phyloP scores from a whole-genome alignment of 2,113 vertebrate species.

The Prionailurus bengalensis region DNA sequence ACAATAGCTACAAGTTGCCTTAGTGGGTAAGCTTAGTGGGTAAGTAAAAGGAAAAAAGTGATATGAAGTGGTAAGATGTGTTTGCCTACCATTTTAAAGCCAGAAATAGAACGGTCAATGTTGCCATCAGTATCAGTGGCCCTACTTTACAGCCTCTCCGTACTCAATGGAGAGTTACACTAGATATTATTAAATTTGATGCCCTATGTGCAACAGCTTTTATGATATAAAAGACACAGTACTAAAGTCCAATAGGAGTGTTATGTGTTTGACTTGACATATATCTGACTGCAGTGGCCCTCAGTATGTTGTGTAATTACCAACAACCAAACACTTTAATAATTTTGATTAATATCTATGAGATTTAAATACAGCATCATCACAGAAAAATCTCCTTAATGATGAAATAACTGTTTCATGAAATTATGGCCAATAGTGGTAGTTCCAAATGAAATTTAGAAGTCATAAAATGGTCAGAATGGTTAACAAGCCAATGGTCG shows the following conservation, averaged over 20 bases:
- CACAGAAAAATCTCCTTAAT: not conserved
- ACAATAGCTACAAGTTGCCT: too few relatives aligned
- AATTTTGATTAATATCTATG: not conserved
- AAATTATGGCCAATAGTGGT: not conserved
- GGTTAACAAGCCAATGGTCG: not conserved
- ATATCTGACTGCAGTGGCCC: not conserved
- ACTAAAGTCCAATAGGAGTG: not conserved
- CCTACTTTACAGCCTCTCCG: not conserved
- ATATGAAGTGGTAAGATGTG: not conserved
- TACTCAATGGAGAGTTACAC: not conserved
- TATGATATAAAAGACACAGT: not conserved
- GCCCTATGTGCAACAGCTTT: too few relatives aligned
- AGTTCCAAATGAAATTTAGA: not conserved
- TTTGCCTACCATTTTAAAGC: not conserved
- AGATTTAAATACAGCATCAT: not conserved
- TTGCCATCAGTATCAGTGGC: not conserved
- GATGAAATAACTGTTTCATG: not conserved
- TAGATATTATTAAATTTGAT: not conserved
- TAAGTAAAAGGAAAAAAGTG: not conserved
- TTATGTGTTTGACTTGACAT: not conserved
- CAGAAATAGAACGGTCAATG: not conserved
- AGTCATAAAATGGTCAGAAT: not conserved
- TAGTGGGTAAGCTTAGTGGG: too few relatives aligned
- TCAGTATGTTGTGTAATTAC: not conserved
- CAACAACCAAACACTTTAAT: not conserved